Percentiles rank a stretch among this genome's conserved stretches.
phyloP scores from a whole-genome alignment of 1,140 invertebrate species.

The Apis laboriosa region DNA sequence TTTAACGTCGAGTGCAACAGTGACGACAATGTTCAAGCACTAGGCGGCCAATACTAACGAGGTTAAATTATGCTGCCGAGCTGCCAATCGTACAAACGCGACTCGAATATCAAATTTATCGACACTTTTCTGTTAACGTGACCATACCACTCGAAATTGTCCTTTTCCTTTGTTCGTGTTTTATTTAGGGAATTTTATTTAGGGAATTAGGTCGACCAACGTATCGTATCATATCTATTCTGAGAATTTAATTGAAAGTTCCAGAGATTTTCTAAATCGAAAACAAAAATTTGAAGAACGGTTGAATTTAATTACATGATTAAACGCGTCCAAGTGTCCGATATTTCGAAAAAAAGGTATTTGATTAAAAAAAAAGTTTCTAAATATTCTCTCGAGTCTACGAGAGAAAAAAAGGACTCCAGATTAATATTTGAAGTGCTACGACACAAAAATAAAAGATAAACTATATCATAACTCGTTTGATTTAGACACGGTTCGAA shows the following conservation, averaged over 20 bases:
- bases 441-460: not conserved
- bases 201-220: too few relatives aligned
- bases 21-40: slow-evolving; percentile 58
- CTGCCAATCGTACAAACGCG: slow-evolving; percentile 19
- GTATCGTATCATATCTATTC: too few relatives aligned
- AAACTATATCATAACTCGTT: not conserved
- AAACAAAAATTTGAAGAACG: too few relatives aligned
- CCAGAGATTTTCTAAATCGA: too few relatives aligned
- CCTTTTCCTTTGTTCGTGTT: too few relatives aligned
- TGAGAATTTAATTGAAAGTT: too few relatives aligned
- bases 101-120: not conserved
- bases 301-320: too few relatives aligned
- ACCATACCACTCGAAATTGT: not conserved
- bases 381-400: too few relatives aligned
- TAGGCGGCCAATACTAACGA: slow-evolving; percentile 45
- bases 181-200: too few relatives aligned
- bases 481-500: not conserved
- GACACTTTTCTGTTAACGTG: not conserved
- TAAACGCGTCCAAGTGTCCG: too few relatives aligned
- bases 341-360: too few relatives aligned
- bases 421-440: not conserved
- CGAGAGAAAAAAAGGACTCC: not conserved
- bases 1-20: slow-evolving; percentile 53
- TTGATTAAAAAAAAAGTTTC: too few relatives aligned
- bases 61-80: slow-evolving; percentile 56